Evolutionary conservation across 2,113 vertebrate species (phyloP).

Genomic region (Nothobranchius kuhntae): DNA sequence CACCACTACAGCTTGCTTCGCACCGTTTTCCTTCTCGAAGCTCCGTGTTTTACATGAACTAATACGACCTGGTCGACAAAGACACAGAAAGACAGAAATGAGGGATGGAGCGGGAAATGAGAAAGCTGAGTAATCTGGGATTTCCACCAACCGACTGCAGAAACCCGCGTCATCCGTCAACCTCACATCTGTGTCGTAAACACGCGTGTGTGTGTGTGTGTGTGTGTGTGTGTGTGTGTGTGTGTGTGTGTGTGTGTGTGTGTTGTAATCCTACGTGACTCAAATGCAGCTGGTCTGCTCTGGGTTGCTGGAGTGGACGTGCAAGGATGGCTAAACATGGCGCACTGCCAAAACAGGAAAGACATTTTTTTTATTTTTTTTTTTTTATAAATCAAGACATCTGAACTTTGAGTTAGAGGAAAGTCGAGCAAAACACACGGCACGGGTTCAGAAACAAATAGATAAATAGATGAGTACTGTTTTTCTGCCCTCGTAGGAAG

Average conservation of each 20-base stretch:
- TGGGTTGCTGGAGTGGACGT: conserved; percentile 18
- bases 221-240: background rate
- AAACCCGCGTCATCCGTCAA: conserved; percentile 60
- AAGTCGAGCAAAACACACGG: background rate
- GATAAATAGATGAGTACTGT: background rate
- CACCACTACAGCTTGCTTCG: conserved; percentile 29
- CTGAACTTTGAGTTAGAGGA: background rate
- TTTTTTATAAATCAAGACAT: conserved; percentile 6
- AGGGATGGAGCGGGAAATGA: conserved; percentile 26
- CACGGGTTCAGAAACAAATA: background rate
- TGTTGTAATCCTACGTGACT: conserved; percentile 60
- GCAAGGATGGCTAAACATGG: conserved; percentile 14
- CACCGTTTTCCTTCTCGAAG: conserved; percentile 16
- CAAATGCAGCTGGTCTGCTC: conserved; percentile 67
- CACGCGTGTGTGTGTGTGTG: conserved; percentile 25
- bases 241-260: conserved; percentile 11
- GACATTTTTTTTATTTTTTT: conserved; percentile 7
- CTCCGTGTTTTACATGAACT: conserved; percentile 28
- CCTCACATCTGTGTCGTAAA: conserved; percentile 66
- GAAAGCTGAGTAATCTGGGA: conserved; percentile 66
- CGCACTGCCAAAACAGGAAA: conserved; percentile 1
- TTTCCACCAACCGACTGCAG: conserved; percentile 72
- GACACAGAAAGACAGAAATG: conserved; percentile 12
- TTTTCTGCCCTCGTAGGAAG: conserved; percentile 3
- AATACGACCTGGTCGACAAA: conserved; percentile 6